Evolutionary conservation across 2,888 invertebrate genomes (phyloP).

Genomic region (Mimachlamys varia): DNA sequence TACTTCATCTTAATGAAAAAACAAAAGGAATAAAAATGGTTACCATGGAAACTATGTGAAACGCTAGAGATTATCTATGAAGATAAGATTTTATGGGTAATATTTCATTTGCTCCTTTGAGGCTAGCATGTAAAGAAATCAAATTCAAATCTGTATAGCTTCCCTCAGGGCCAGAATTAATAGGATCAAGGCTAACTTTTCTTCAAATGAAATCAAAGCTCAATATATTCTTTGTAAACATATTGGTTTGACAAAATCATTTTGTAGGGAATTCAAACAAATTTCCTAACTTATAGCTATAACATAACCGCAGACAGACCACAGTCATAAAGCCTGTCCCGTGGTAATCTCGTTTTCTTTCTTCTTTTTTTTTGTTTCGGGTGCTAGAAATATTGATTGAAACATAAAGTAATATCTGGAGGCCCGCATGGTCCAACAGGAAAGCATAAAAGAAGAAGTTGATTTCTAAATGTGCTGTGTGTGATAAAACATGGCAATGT

Average conservation of each 20-base stretch:
- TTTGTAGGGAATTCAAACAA: not conserved
- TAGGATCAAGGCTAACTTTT: not conserved
- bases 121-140: not conserved
- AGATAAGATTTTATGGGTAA: not conserved
- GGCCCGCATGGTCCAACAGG: not conserved
- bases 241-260: not conserved
- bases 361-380: not conserved
- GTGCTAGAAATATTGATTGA: not conserved
- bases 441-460: not conserved
- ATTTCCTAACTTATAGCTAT: not conserved
- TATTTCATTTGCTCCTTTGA: not conserved
- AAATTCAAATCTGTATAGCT: not conserved
- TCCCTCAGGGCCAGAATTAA: not conserved
- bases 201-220: constrained; percentile 14
- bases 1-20: not conserved
- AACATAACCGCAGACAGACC: not conserved
- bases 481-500: constrained; percentile 25
- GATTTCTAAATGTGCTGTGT: not conserved
- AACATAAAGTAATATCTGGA: not conserved
- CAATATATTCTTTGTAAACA: not conserved
- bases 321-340: not conserved
- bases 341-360: constrained; percentile 14
- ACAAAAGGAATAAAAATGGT: not conserved
- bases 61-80: not conserved
- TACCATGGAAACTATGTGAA: not conserved